Conservation (phyloP, 2,113 vertebrate genomes). For the Hucho hucho region DNA sequence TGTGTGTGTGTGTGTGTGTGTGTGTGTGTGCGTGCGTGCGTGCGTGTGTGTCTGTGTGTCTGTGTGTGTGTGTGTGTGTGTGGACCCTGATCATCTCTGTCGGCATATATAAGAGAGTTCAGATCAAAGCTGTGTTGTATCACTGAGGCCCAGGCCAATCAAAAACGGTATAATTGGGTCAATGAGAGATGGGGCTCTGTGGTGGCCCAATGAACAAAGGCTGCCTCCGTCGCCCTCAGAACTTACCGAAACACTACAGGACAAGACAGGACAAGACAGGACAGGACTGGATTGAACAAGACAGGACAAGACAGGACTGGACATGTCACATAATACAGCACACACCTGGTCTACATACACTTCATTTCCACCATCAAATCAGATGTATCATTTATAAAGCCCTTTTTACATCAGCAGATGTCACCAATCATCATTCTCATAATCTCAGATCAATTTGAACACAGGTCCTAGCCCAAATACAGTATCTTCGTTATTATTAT, state of each 20-base stretch:
- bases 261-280: too few species aligned
- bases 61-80: too few species aligned
- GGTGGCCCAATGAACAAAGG: slow-evolving; percentile 47
- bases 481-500: too few species aligned
- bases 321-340: slow-evolving; percentile 26
- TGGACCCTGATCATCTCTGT: slow-evolving; percentile 49
- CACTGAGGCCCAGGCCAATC: slow-evolving; percentile 53
- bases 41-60: too few species aligned
- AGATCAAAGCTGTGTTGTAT: slow-evolving; percentile 66
- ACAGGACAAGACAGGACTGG: too few species aligned
- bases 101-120: slow-evolving; percentile 34
- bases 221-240: slow-evolving; percentile 38
- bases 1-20: too few species aligned
- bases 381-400: too few species aligned
- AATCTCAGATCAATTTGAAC: slow-evolving; percentile 5
- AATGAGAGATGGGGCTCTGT: slow-evolving; percentile 48
- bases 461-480: too few species aligned
- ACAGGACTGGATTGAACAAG: too few species aligned
- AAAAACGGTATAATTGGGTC: slow-evolving; percentile 64
- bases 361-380: neutral
- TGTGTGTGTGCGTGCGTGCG: too few species aligned
- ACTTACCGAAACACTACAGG: slow-evolving; percentile 10
- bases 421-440: neutral
- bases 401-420: too few species aligned
- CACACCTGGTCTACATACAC: slow-evolving; percentile 22